These are phyloP conservation scores for Tachycineta bicolor DNA, from an alignment of 2,113 vertebrate genomes.

Conservation along the genomic window DNA sequence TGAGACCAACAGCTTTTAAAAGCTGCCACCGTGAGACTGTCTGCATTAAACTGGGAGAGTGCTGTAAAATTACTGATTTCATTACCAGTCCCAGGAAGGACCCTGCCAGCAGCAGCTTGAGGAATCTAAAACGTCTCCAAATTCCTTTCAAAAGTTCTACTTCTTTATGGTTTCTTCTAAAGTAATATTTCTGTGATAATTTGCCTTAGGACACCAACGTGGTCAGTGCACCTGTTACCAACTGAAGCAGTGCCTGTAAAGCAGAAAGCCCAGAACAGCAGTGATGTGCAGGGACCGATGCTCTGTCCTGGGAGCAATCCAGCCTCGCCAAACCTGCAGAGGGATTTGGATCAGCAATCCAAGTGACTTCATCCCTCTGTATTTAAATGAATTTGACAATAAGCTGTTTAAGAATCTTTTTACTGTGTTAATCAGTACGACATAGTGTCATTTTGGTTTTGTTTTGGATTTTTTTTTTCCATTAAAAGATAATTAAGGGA, in stretches of 20 bases:
- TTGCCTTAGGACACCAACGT: neutral
- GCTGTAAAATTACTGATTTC: neutral
- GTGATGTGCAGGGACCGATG: no score
- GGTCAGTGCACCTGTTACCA: neutral
- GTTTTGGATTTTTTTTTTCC: neutral
- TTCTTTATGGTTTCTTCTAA: neutral
- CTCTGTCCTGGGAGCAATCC: no score
- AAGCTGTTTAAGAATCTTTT: no score
- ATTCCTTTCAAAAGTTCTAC: neutral
- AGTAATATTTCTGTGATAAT: neutral
- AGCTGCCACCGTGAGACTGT: neutral
- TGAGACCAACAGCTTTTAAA: conserved; percentile 34
- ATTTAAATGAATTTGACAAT: no score
- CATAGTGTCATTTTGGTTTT: no score
- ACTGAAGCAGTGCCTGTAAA: neutral
- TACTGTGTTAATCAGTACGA: no score
- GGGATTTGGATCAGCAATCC: no score
- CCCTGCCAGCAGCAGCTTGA: neutral
- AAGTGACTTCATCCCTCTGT: no score
- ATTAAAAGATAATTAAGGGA: neutral
- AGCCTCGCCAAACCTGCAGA: no score
- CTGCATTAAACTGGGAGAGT: neutral
- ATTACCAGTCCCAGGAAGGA: neutral
- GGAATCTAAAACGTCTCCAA: neutral
- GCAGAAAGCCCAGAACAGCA: neutral